These are phyloP conservation scores for Eurosta solidaginis DNA, from an alignment of 1,140 invertebrate genomes.

Conservation along the genomic window DNA sequence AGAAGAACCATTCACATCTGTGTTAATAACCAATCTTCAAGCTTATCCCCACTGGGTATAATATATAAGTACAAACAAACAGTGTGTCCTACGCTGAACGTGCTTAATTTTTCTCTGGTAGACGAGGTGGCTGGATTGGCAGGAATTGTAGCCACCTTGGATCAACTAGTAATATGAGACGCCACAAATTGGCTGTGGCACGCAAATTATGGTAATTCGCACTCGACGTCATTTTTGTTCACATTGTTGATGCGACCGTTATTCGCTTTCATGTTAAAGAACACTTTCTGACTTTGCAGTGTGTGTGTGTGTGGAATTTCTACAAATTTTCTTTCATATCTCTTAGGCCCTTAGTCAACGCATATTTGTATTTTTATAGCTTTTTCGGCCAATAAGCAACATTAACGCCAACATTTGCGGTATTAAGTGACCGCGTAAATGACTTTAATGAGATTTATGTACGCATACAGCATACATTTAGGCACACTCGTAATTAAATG, in stretches of 20 bases:
- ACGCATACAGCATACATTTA: background rate
- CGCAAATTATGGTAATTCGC: slow-evolving; percentile 17
- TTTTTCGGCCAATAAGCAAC: background rate
- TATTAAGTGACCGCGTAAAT: background rate
- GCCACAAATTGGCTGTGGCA: slow-evolving; percentile 8
- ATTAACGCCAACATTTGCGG: background rate
- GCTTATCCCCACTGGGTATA: background rate
- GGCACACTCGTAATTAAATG: background rate
- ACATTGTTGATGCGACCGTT: background rate
- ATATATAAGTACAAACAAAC: background rate
- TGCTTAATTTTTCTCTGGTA: no score
- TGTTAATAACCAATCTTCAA: no score
- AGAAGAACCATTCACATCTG: no score
- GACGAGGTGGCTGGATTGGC: background rate
- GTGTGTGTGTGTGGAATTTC: no score
- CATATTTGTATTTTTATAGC: background rate
- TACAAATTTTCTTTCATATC: no score
- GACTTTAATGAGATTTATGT: background rate
- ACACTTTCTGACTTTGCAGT: no score
- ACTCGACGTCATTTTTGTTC: background rate
- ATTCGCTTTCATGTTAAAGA: background rate
- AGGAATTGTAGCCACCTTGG: background rate
- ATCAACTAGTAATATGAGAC: background rate
- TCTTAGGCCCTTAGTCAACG: no score
- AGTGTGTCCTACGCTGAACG: background rate